Percentiles rank a stretch among this genome's conserved stretches.
Conservation (phyloP, 2,797 vertebrate genomes). For the Acipenser ruthenus region DNA sequence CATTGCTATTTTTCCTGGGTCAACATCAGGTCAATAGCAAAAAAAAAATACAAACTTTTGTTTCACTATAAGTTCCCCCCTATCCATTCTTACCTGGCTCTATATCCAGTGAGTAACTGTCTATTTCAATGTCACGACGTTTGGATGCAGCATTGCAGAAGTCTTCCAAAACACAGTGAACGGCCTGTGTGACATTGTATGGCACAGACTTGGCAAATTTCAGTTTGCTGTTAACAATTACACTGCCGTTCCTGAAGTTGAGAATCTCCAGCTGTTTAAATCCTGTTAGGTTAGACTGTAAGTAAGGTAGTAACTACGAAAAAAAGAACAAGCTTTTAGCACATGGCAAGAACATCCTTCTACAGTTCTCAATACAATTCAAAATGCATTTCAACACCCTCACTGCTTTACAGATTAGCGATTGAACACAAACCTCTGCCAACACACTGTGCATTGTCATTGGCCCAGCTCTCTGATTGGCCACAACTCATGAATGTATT, state of each 20-base stretch:
- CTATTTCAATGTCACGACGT: conserved; percentile 71
- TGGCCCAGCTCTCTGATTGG: too few species aligned
- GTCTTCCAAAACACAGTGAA: conserved; percentile 75
- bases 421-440: too few species aligned
- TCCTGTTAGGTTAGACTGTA: conserved; percentile 82
- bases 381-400: too few species aligned
- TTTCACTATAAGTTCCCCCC: too few species aligned
- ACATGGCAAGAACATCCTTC: too few species aligned
- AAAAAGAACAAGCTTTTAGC: conserved; percentile 13
- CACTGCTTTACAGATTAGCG: too few species aligned
- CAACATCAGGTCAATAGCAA: too few species aligned
- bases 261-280: conserved; percentile 88
- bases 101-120: conserved; percentile 73
- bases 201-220: conserved; percentile 74
- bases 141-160: conserved; percentile 65
- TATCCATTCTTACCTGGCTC: conserved; percentile 67
- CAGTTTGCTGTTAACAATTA: conserved; percentile 86
- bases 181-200: conserved; percentile 79
- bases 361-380: too few species aligned
- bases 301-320: conserved; percentile 76
- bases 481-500: too few species aligned
- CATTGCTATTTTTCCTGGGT: too few species aligned
- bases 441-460: too few species aligned
- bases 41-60: too few species aligned
- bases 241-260: conserved; percentile 82